Evolutionary conservation across 1,140 invertebrate genomes (phyloP).

Genomic region (Batillaria attramentaria): DNA sequence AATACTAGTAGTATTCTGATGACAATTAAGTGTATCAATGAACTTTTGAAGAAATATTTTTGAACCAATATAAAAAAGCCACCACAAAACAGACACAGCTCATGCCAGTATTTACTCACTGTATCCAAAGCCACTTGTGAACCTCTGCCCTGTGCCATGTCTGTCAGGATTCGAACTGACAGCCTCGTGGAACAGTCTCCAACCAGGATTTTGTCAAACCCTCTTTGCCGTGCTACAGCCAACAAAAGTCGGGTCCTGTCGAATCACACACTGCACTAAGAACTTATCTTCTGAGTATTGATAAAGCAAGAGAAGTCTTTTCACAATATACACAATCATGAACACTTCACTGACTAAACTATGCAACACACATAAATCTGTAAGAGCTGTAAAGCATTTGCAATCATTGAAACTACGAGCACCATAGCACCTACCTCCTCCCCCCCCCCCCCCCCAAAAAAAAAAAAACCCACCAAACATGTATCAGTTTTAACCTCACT

Average conservation of each 20-base stretch:
- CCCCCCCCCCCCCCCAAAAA: background rate
- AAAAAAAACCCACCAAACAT: background rate
- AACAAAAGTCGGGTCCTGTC: background rate
- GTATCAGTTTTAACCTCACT: background rate
- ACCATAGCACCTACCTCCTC: too few relatives aligned
- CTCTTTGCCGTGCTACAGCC: background rate
- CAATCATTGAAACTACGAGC: too few relatives aligned
- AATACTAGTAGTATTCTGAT: too few relatives aligned
- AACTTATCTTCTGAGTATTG: too few relatives aligned
- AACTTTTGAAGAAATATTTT: too few relatives aligned
- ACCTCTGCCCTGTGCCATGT: constrained; percentile 10
- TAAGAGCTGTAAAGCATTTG: too few relatives aligned
- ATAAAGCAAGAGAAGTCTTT: background rate
- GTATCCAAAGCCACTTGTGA: constrained; percentile 14
- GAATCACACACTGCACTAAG: too few relatives aligned
- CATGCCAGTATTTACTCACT: too few relatives aligned
- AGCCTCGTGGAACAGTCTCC: background rate
- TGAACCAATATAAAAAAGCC: too few relatives aligned
- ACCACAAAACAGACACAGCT: too few relatives aligned
- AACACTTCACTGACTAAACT: background rate
- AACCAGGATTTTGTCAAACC: constrained; percentile 3
- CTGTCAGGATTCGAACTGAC: constrained; percentile 13
- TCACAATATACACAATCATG: background rate
- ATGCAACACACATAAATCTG: background rate
- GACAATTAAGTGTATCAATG: too few relatives aligned